Evolutionary conservation across 2,113 vertebrate species (phyloP).

Genomic region (Alethe castanea): DNA sequence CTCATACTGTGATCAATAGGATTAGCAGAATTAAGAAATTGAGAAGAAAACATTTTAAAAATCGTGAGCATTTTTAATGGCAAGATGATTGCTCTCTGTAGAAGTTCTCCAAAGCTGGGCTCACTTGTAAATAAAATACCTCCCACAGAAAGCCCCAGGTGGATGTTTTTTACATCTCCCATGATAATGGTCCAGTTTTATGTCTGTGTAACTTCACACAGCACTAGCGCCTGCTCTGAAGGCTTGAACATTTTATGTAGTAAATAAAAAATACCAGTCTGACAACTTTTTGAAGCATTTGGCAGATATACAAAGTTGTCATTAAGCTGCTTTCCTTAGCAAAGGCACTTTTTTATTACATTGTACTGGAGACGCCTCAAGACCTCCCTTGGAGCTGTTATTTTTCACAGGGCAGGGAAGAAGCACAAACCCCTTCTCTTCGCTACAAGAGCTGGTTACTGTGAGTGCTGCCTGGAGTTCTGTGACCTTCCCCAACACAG

Average conservation of each 20-base stretch:
- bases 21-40: background rate
- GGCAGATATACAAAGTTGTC: background rate
- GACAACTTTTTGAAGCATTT: background rate
- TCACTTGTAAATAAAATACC: background rate
- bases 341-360: background rate
- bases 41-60: background rate
- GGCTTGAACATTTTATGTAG: background rate
- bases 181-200: background rate
- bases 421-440: background rate
- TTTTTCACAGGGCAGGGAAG: background rate
- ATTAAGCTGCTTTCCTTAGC: background rate
- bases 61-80: background rate
- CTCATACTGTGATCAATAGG: background rate
- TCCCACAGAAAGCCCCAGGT: background rate
- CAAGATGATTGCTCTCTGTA: background rate
- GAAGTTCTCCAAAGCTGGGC: background rate
- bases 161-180: background rate
- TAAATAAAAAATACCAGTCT: background rate
- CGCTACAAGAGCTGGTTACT: background rate
- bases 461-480: background rate
- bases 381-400: background rate
- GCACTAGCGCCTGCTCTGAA: background rate
- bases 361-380: background rate
- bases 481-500: background rate
- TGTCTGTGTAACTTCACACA: background rate